Evolutionary conservation across 2,888 invertebrate species (phyloP).

Genomic region (Caenorhabditis sp.): DNA sequence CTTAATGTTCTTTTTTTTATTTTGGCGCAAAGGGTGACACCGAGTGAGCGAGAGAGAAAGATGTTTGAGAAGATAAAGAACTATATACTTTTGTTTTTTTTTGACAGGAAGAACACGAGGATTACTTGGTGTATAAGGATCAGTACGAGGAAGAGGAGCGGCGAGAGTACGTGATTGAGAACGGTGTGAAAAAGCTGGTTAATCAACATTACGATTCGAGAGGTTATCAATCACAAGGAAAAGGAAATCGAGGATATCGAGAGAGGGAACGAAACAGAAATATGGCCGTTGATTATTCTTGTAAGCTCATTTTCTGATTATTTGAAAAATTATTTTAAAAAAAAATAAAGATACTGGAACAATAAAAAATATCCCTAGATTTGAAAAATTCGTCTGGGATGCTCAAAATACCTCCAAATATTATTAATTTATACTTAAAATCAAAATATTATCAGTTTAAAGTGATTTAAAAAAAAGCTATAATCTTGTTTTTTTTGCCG

Average conservation of each 20-base stretch:
- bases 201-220: slow-evolving; percentile 42
- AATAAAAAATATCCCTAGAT: too few relatives aligned
- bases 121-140: slow-evolving; percentile 42
- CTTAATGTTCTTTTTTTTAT: slow-evolving; percentile 8
- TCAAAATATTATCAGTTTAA: too few relatives aligned
- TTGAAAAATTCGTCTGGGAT: too few relatives aligned
- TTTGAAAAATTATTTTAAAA: background rate
- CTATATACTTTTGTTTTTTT: background rate
- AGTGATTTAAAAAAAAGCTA: too few relatives aligned
- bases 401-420: too few relatives aligned
- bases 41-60: slow-evolving; percentile 1
- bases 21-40: slow-evolving; percentile 2
- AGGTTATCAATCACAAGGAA: slow-evolving; percentile 22
- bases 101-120: slow-evolving; percentile 44
- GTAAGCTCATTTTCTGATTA: slow-evolving; percentile 15
- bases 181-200: slow-evolving; percentile 43
- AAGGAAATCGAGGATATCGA: slow-evolving; percentile 28
- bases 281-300: slow-evolving; percentile 61
- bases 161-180: slow-evolving; percentile 44
- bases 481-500: too few relatives aligned
- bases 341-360: too few relatives aligned
- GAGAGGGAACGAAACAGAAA: slow-evolving; percentile 32
- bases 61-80: background rate
- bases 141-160: slow-evolving; percentile 50
- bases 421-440: too few relatives aligned